A percentile compares a stretch with the other conserved stretches of the same genome.
These are phyloP conservation scores for Dasypolia templi DNA, from an alignment of 2,888 invertebrate genomes.

Conservation along the genomic window DNA sequence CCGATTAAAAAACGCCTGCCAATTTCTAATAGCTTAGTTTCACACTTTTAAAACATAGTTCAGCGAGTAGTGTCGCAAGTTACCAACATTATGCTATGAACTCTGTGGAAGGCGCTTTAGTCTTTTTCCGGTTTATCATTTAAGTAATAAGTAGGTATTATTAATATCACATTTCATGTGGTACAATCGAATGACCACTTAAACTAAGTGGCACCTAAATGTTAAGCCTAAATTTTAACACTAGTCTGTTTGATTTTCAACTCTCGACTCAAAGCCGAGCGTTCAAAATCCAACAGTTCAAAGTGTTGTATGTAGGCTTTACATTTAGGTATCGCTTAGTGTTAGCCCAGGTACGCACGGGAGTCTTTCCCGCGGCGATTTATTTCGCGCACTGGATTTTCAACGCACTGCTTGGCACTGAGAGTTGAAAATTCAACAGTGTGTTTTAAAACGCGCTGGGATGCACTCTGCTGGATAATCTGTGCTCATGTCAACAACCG, in stretches of 20 bases:
- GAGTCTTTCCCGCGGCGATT: too few relatives aligned
- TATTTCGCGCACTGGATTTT: too few relatives aligned
- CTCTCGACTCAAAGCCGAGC: too few relatives aligned
- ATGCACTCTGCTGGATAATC: too few relatives aligned
- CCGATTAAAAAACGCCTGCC: conserved; percentile 24
- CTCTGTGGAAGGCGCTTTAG: not conserved
- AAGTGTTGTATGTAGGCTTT: not conserved
- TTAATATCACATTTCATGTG: not conserved
- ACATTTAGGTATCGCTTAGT: not conserved
- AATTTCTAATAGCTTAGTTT: not conserved
- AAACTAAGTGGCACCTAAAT: not conserved
- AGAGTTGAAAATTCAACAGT: too few relatives aligned
- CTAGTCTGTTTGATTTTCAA: not conserved
- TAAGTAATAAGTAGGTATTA: not conserved
- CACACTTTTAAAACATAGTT: not conserved
- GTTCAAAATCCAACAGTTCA: not conserved
- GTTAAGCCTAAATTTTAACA: not conserved
- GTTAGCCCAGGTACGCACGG: too few relatives aligned
- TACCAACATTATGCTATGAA: conserved; percentile 5
- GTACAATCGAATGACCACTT: not conserved
- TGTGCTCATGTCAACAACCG: too few relatives aligned
- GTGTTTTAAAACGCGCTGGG: too few relatives aligned
- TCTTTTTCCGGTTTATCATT: too few relatives aligned
- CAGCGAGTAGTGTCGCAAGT: fast-evolving
- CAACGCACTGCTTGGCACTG: too few relatives aligned